These are phyloP conservation scores for Leguminivora glycinivorella DNA, from an alignment of 1,140 invertebrate species.

Conservation along the genomic window DNA sequence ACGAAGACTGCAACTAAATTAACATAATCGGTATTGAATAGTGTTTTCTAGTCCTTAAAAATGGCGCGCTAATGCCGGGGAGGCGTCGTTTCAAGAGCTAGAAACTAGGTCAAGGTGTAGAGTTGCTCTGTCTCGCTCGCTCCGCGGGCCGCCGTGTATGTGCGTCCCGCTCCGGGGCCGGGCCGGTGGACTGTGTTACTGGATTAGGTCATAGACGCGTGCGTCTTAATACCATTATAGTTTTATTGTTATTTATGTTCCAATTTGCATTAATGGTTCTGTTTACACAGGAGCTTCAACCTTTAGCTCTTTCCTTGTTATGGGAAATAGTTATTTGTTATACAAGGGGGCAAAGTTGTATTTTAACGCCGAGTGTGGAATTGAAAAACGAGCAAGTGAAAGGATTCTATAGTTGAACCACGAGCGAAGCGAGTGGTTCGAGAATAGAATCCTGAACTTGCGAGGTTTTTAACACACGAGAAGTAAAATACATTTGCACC, in stretches of 20 bases:
- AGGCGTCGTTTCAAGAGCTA: constrained; percentile 25
- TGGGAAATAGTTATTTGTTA: no score
- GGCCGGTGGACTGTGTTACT: constrained; percentile 30
- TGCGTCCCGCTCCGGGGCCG: constrained; percentile 13
- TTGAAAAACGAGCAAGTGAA: no score
- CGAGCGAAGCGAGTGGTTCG: no score
- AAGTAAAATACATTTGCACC: no score
- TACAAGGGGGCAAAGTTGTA: no score
- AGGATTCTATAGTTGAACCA: no score
- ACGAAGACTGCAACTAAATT: not conserved
- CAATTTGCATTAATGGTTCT: constrained; percentile 18
- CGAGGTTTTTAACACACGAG: no score
- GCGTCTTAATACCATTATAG: constrained; percentile 29
- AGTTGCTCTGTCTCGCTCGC: constrained; percentile 8
- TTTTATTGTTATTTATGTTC: constrained; percentile 27
- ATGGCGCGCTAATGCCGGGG: constrained; percentile 10
- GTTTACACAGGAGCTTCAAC: constrained; percentile 10
- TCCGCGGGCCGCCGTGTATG: not conserved
- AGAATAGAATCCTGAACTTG: no score
- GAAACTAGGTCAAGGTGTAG: constrained; percentile 30
- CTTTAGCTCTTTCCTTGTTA: not conserved
- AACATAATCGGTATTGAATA: not conserved
- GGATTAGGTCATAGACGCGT: constrained; percentile 30
- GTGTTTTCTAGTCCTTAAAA: constrained; percentile 24
- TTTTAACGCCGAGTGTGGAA: no score